phyloP scores from a whole-genome alignment of 2,888 invertebrate species.

The Melinopterus prodromus region DNA sequence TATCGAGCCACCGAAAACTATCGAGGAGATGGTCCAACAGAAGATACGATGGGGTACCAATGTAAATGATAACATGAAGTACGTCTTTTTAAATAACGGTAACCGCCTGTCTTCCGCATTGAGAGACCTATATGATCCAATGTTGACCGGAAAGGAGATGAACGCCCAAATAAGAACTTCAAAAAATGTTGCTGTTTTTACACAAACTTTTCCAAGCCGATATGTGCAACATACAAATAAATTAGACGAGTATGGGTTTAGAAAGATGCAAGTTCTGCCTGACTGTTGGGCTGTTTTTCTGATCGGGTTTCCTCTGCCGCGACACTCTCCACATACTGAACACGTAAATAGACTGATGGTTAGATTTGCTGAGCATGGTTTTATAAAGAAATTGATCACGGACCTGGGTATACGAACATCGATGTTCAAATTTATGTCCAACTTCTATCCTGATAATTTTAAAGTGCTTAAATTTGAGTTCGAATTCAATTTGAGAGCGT shows the following conservation, averaged over 20 bases:
- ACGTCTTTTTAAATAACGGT: neutral
- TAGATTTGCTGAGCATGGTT: slow-evolving; percentile 5
- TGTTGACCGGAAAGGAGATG: slow-evolving; percentile 15
- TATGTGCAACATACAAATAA: neutral
- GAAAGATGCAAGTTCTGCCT: neutral
- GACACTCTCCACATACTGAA: neutral
- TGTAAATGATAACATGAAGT: neutral
- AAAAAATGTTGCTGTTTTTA: neutral
- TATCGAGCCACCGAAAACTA: slow-evolving; percentile 31
- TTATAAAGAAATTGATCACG: neutral
- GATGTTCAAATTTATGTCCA: neutral
- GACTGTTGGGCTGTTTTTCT: neutral
- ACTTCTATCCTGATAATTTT: neutral
- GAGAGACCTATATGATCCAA: neutral
- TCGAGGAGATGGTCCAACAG: slow-evolving; percentile 40
- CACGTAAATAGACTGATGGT: neutral
- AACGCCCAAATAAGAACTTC: slow-evolving; percentile 7
- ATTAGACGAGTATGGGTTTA: slow-evolving; percentile 8
- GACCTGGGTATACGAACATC: neutral
- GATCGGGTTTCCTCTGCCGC: neutral
- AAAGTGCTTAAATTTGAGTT: neutral
- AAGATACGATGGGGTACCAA: slow-evolving; percentile 38
- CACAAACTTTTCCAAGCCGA: neutral
- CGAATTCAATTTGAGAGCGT: neutral
- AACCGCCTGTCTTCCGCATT: slow-evolving; percentile 9